phyloP scores from a whole-genome alignment of 1,140 invertebrate genomes.

The Achroia grisella region DNA sequence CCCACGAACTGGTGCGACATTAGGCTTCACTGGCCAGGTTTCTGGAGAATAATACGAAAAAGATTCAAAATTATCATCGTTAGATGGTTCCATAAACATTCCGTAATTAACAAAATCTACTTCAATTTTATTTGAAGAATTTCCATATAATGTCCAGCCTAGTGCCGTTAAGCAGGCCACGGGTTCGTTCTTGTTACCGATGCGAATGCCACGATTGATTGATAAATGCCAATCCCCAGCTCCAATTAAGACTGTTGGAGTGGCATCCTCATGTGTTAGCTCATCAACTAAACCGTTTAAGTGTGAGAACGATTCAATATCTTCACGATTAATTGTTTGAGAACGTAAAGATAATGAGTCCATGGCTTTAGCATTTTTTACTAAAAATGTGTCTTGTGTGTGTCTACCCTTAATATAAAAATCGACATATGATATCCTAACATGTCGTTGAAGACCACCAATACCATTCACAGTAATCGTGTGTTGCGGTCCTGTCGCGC shows the following conservation, averaged over 20 bases:
- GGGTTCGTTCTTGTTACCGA: slow-evolving; percentile 8
- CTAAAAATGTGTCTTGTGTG: slow-evolving; percentile 1
- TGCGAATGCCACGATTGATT: slow-evolving; percentile 5
- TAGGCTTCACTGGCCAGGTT: neutral
- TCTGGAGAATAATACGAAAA: neutral
- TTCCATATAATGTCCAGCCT: slow-evolving; percentile 17
- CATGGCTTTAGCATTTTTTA: slow-evolving; percentile 7
- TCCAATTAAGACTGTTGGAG: slow-evolving; percentile 13
- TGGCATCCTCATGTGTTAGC: slow-evolving; percentile 3
- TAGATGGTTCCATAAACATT: neutral
- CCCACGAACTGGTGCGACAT: neutral
- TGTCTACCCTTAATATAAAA: slow-evolving; percentile 11
- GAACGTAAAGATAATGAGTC: neutral
- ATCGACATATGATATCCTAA: slow-evolving; percentile 2
- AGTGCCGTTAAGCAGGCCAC: slow-evolving; percentile 10
- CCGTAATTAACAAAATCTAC: slow-evolving; percentile 7
- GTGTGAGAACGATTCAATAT: slow-evolving; percentile 1
- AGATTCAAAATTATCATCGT: neutral
- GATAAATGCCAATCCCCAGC: slow-evolving; percentile 14
- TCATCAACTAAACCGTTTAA: slow-evolving; percentile 1
- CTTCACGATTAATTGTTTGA: slow-evolving; percentile 1
- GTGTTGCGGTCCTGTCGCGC: neutral
- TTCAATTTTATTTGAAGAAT: neutral
- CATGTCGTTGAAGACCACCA: slow-evolving; percentile 3
- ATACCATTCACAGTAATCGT: slow-evolving; percentile 4